Conservation (phyloP, 2,888 invertebrate species). For the Apodemia zela region DNA sequence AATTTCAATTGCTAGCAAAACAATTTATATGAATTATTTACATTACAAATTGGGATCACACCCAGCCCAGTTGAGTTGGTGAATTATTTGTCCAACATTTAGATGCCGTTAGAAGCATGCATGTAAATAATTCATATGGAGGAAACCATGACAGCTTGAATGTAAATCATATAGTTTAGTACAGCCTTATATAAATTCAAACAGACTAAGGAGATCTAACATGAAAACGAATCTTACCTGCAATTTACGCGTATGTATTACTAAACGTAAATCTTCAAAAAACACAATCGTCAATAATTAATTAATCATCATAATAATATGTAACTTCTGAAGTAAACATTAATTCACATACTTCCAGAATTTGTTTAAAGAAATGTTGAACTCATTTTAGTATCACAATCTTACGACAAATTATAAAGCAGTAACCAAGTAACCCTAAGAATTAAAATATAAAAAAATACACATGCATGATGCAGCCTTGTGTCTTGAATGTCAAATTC, state of each 20-base stretch:
- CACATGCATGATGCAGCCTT: too few relatives aligned
- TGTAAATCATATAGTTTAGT: neutral
- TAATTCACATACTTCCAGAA: too few relatives aligned
- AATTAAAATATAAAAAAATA: too few relatives aligned
- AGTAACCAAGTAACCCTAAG: too few relatives aligned
- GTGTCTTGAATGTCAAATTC: too few relatives aligned
- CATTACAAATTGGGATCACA: neutral
- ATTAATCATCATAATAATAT: neutral
- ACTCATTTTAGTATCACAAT: too few relatives aligned
- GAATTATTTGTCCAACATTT: neutral
- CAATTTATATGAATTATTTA: constrained; percentile 1
- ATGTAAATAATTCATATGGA: neutral
- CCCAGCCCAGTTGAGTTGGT: neutral
- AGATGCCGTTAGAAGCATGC: neutral
- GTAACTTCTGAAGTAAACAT: neutral
- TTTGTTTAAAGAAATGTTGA: too few relatives aligned
- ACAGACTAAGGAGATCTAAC: neutral
- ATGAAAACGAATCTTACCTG: neutral
- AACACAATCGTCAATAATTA: neutral
- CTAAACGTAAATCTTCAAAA: neutral
- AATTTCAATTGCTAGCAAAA: constrained; percentile 15
- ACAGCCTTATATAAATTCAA: neutral
- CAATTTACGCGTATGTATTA: neutral
- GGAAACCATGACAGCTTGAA: neutral
- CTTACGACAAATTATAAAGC: too few relatives aligned